Percentiles rank a stretch among this genome's conserved stretches.
Conservation (phyloP, 2,888 invertebrate genomes). For the Leptinotarsa rubiginosa region DNA sequence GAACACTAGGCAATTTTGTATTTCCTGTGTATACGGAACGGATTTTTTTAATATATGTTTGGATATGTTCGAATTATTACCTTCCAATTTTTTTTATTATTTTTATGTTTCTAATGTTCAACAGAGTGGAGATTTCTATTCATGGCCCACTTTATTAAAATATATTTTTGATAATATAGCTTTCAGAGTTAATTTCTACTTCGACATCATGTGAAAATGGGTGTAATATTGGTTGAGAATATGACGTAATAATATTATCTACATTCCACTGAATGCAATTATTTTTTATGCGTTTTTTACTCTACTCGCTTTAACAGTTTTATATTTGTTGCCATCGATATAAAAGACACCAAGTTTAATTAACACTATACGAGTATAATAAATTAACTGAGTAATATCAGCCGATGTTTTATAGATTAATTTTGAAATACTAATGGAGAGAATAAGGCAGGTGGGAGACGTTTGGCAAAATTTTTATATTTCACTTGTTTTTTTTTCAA, state of each 20-base stretch:
- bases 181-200: not conserved
- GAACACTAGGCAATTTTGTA: too few relatives aligned
- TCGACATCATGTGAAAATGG: conserved; percentile 8
- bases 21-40: too few relatives aligned
- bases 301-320: not conserved
- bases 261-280: not conserved
- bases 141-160: conserved; percentile 7
- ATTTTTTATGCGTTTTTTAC: not conserved
- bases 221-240: conserved; percentile 4
- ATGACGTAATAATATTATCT: conserved; percentile 9
- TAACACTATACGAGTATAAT: not conserved
- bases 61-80: too few relatives aligned
- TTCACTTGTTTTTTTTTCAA: not conserved
- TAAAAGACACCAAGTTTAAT: not conserved
- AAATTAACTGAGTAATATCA: not conserved
- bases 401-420: not conserved
- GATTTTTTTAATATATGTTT: too few relatives aligned
- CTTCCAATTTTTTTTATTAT: too few relatives aligned
- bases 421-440: not conserved
- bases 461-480: not conserved
- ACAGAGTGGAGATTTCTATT: conserved; percentile 14
- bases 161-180: not conserved
- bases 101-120: not conserved
- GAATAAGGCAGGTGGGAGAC: not conserved
- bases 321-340: not conserved